Conservation (phyloP, 2,888 invertebrate species). For the Ommatoiulus sabulosus region DNA sequence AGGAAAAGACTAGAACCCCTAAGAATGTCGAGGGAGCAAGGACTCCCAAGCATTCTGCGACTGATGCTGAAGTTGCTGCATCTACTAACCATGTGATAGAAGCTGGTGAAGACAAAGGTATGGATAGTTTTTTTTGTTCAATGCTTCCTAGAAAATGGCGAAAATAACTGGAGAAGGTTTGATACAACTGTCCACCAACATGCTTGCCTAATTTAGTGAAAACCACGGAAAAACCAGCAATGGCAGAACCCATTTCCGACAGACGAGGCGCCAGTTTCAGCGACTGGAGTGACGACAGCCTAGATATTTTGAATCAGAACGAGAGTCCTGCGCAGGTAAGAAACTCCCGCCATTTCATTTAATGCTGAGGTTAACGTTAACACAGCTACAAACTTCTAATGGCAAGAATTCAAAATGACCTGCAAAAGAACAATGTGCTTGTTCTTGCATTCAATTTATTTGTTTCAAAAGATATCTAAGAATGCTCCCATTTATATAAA, state of each 20-base stretch:
- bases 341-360: not conserved
- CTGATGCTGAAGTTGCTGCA: not conserved
- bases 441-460: too few species aligned
- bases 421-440: too few species aligned
- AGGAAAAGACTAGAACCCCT: not conserved
- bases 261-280: slow-evolving; percentile 74
- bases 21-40: not conserved
- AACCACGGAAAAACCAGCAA: not conserved
- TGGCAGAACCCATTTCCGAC: not conserved
- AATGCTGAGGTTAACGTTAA: too few species aligned
- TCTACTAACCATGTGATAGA: not conserved
- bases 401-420: too few species aligned
- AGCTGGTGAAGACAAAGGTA: not conserved
- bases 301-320: slow-evolving; percentile 85
- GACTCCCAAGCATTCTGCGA: not conserved
- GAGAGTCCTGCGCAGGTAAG: slow-evolving; percentile 68
- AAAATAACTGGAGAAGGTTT: too few species aligned
- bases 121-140: too few species aligned
- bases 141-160: too few species aligned
- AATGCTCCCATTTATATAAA: too few species aligned
- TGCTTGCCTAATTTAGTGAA: not conserved
- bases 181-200: too few species aligned
- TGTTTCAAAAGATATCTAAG: too few species aligned
- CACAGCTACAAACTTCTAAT: too few species aligned
- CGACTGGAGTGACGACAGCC: slow-evolving; percentile 85